Evolutionary conservation across 2,888 invertebrate genomes (phyloP).

Genomic region (Eristalis tenax): DNA sequence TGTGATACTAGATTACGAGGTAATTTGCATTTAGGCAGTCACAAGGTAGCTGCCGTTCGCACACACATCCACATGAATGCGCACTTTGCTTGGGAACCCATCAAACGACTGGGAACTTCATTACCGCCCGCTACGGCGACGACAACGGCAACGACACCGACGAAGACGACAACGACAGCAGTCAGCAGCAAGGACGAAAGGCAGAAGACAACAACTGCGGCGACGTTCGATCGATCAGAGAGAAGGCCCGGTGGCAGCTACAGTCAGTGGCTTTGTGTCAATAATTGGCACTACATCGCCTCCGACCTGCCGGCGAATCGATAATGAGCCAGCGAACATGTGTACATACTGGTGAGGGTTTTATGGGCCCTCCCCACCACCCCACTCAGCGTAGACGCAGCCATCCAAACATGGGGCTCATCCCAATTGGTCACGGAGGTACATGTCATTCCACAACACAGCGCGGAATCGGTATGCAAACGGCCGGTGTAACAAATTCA

Average conservation of each 20-base stretch:
- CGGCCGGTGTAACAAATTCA: slow-evolving; percentile 67
- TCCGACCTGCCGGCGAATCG: slow-evolving; percentile 59
- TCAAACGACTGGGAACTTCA: slow-evolving; percentile 41
- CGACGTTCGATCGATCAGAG: slow-evolving; percentile 59
- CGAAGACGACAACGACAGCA: neutral
- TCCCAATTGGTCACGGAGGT: slow-evolving; percentile 65
- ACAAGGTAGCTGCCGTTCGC: slow-evolving; percentile 42
- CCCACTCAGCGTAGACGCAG: neutral
- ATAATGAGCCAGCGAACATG: slow-evolving; percentile 69
- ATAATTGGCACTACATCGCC: slow-evolving; percentile 67
- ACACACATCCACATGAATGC: slow-evolving; percentile 28
- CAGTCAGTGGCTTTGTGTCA: slow-evolving; percentile 56
- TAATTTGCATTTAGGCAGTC: slow-evolving; percentile 65
- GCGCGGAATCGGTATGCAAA: slow-evolving; percentile 62
- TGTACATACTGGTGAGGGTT: slow-evolving; percentile 52
- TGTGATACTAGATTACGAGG: slow-evolving; percentile 56
- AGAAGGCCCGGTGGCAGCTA: slow-evolving; percentile 14
- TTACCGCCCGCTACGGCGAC: slow-evolving; percentile 29
- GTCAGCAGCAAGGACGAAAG: slow-evolving; percentile 15
- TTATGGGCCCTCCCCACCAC: slow-evolving; percentile 26
- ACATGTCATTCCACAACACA: slow-evolving; percentile 52
- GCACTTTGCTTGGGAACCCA: slow-evolving; percentile 32
- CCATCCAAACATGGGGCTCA: slow-evolving; percentile 53
- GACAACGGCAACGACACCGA: neutral
- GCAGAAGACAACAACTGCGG: neutral